A percentile compares a stretch with the other conserved stretches of the same genome.
phyloP scores from a whole-genome alignment of 2,113 vertebrate species.

The Leiothrix lutea region DNA sequence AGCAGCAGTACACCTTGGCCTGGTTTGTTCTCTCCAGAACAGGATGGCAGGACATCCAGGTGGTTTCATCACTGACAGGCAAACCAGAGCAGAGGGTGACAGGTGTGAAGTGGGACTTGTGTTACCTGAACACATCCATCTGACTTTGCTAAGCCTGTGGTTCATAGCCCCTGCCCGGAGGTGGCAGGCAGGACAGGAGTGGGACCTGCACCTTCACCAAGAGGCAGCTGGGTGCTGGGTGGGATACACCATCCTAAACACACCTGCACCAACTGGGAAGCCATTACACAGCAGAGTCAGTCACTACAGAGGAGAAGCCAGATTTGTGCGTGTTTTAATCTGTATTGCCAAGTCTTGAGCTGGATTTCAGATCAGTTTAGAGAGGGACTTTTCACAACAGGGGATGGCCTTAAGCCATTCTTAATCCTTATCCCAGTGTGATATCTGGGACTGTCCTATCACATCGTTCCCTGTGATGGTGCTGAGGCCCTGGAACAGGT shows the following conservation, averaged over 20 bases:
- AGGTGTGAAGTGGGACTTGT: not conserved
- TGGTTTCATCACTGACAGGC: not conserved
- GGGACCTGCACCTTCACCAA: not conserved
- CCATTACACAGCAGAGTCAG: too few relatives aligned
- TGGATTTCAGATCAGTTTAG: not conserved
- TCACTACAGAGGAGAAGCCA: not conserved
- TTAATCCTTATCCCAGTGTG: not conserved
- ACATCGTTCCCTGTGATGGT: not conserved
- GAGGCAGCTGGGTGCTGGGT: fast-evolving
- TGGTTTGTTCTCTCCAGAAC: not conserved
- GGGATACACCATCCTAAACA: fast-evolving
- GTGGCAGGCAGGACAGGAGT: not conserved
- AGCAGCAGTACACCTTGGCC: not conserved
- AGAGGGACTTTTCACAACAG: not conserved
- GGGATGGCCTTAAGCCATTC: not conserved
- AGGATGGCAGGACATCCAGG: not conserved
- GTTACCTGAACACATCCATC: fast-evolving
- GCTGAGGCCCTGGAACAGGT: not conserved
- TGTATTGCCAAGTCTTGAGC: not conserved
- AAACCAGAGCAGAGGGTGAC: not conserved
- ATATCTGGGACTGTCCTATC: not conserved
- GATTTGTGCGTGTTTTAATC: not conserved
- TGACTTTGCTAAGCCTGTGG: not conserved
- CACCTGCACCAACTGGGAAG: not conserved
- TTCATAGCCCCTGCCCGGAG: not conserved